Percentiles rank a stretch among this genome's conserved stretches.
phyloP scores from a whole-genome alignment of 1,140 invertebrate genomes.

The Heliconius hermathena region DNA sequence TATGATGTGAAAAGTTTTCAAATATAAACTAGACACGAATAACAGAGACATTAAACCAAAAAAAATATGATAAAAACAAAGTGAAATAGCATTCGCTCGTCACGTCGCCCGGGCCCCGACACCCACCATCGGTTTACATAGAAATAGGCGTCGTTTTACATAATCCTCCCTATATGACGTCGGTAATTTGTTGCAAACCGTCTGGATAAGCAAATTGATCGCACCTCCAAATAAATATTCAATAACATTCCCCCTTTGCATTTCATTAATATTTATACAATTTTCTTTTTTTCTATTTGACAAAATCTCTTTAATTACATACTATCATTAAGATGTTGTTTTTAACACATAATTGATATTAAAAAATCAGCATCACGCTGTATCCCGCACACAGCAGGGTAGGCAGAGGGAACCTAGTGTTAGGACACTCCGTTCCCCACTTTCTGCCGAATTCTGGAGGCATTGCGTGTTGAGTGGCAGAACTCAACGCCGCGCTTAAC shows the following conservation, averaged over 20 bases:
- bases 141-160: slow-evolving; percentile 79
- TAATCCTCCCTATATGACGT: slow-evolving; percentile 75
- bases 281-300: neutral
- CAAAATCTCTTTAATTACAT: neutral
- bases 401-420: too few relatives aligned
- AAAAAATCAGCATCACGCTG: too few relatives aligned
- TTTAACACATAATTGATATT: neutral
- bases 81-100: slow-evolving; percentile 38
- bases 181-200: slow-evolving; percentile 77
- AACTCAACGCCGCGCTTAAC: too few relatives aligned
- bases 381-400: too few relatives aligned
- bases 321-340: neutral
- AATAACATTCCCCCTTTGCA: slow-evolving; percentile 43
- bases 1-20: too few relatives aligned
- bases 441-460: too few relatives aligned
- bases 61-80: slow-evolving; percentile 32
- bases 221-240: slow-evolving; percentile 65
- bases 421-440: too few relatives aligned
- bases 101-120: slow-evolving; percentile 58
- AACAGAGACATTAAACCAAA: slow-evolving; percentile 7
- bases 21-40: neutral
- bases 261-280: neutral
- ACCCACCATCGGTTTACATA: slow-evolving; percentile 79
- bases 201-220: slow-evolving; percentile 79
- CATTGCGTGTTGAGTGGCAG: too few relatives aligned